Evolutionary conservation across 2,888 invertebrate genomes (phyloP), one percentile per base, ranked within the genome.

Genomic region (Chrysolina oricalcia): DNA sequence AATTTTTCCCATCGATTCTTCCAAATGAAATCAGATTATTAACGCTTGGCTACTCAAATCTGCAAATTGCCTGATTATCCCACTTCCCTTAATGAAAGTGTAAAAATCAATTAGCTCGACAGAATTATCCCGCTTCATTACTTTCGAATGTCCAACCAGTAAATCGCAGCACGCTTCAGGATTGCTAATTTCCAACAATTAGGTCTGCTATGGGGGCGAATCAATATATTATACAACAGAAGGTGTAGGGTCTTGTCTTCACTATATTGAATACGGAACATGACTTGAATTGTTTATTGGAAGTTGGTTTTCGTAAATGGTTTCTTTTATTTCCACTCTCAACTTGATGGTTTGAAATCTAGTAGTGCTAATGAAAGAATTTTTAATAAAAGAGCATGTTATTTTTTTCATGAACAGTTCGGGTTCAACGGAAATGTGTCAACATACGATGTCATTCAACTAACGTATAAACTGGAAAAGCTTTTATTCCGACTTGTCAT

Each of bases 101-200:
- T 75, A 70, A 68, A 72, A 75, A 75, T 75, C 73, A 72, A 74
- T 77, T 70, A 70, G 74, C 64, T 59, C 48, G 71, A 68, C 59
- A 69, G 66, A 70, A 66, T 76, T 62, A 69, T 77, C 62, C 66
- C 65, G 62, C 74, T 76, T 68, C 77, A 70, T 72, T 70, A 72
- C 70, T 41, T 53, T 43, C 48, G 65, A 59, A 75, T 69, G 65
- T 65, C 69, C 69, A 68, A 68, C 69, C 68, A 74, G 71, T 74
- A 62, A 71, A 71, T 70, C 64, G 50, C 50, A 50, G 23, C 23
- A 53, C 48, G 67, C 48, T 66, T 66, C 46, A 27, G 66, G 48
- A 66, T 66, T 66, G 21, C 48, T 15, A 66, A 66, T 66, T 46
- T 53, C 53, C 53, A 53, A 53, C 53, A 53, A 53, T 53, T 53